A percentile compares a stretch with the other conserved stretches of the same genome.
Conservation (phyloP, 2,113 vertebrate species). For the Halichoeres trimaculatus region DNA sequence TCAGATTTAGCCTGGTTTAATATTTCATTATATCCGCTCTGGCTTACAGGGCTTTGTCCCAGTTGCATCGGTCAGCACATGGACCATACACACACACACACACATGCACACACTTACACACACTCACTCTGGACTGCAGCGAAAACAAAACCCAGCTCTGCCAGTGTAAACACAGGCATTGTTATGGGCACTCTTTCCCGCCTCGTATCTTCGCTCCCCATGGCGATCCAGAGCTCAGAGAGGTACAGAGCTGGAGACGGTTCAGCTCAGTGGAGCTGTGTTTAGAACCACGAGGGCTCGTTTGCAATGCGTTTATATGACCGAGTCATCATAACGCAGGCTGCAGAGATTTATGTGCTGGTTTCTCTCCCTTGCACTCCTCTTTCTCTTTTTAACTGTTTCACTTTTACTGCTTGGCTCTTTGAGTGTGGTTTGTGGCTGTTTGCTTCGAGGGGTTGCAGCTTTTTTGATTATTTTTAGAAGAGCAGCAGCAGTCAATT, state of each 20-base stretch:
- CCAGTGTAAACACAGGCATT: slow-evolving; percentile 77
- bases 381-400: slow-evolving; percentile 47
- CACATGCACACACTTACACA: slow-evolving; percentile 26
- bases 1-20: slow-evolving; percentile 67
- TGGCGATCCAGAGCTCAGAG: slow-evolving; percentile 41
- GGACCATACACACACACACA: slow-evolving; percentile 22
- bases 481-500: slow-evolving; percentile 36
- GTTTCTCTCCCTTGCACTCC: slow-evolving; percentile 55
- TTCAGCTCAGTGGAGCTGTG: slow-evolving; percentile 54
- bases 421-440: slow-evolving; percentile 57
- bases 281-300: slow-evolving; percentile 51
- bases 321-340: slow-evolving; percentile 67
- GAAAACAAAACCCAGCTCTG: slow-evolving; percentile 73
- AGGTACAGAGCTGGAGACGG: slow-evolving; percentile 23
- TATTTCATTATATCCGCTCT: slow-evolving; percentile 67
- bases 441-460: slow-evolving; percentile 43
- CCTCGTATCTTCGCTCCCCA: slow-evolving; percentile 57
- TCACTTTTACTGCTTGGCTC: slow-evolving; percentile 50
- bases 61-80: slow-evolving; percentile 71
- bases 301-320: slow-evolving; percentile 64
- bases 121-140: slow-evolving; percentile 51
- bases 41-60: slow-evolving; percentile 66
- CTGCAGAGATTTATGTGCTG: slow-evolving; percentile 67
- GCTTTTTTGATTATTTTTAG: slow-evolving; percentile 73
- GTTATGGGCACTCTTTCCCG: slow-evolving; percentile 68